Evolutionary conservation across 2,888 invertebrate species (phyloP), one percentile per base, ranked within the genome.

Genomic region (Metacarcinus magister): DNA sequence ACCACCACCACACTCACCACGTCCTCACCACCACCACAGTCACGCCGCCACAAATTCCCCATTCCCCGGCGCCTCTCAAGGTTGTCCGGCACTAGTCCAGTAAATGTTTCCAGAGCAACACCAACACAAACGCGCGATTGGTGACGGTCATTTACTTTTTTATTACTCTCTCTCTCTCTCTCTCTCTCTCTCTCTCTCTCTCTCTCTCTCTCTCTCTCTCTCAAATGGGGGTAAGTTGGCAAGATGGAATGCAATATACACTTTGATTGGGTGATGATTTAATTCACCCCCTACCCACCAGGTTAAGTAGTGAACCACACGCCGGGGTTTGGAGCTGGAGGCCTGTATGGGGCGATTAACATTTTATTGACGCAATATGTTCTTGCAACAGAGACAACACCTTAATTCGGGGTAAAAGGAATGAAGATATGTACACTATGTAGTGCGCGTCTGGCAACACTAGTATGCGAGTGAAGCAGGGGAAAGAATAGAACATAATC

Each of bases 31-130:
- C 32, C 75, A 82, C 75, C 75, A 82, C n/a, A 82, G 28, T 82
- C 75, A 82, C 75, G 28, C 28, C n/a, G n/a, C 28, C 75, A 82
- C 75, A 82, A 28, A 28, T 3, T 28, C 2, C 16, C 87, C 87
- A 54, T 5, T 13, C 16, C 87, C 87, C 39, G 87, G 87, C 87
- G 87, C 87, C 39, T 39, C 87, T 87, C 87, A 87, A 87, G 87
- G 87, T 39, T 87, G 87, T 87, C 87, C 32, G 16, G 87, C 39
- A 32, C 75, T 28, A 7, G 75, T 28, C 75, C 32, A 87, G 32
- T 87, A 87, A 32, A 39, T 87, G 87, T 87, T 87, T 39, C 87
- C 87, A 39, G 39, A 32, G 39, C 87, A 60, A 60, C 87, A 87
- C 87, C 16, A 19, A 87, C 13, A 39, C 87, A 87, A 39, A 13